A percentile compares a stretch with the other conserved stretches of the same genome.
phyloP scores from a whole-genome alignment of 2,797 vertebrate genomes.

The Enteromius unitaeniatus region DNA sequence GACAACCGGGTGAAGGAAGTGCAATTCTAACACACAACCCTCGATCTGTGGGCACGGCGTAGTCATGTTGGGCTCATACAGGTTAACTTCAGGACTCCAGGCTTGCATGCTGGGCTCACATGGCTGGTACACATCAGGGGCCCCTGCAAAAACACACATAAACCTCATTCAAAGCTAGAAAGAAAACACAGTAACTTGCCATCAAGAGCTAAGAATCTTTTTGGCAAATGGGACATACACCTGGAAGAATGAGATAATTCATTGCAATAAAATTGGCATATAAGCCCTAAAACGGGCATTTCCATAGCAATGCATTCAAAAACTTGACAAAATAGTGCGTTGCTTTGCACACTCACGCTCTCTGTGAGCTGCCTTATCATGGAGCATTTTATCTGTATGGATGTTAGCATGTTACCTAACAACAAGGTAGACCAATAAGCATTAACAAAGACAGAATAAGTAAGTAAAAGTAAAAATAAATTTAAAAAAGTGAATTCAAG shows the following conservation, averaged over 20 bases:
- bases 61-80: constrained; percentile 92
- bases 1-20: constrained; percentile 84
- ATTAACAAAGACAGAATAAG: neutral
- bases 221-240: constrained; percentile 32
- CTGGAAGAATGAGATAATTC: constrained; percentile 21
- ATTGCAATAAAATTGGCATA: constrained; percentile 19
- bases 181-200: neutral
- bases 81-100: constrained; percentile 95
- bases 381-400: neutral
- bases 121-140: constrained; percentile 92
- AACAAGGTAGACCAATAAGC: neutral
- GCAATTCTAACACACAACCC: constrained; percentile 90
- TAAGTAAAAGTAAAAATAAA: neutral
- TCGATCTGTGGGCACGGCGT: constrained; percentile 88
- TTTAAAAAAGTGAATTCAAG: too few species aligned
- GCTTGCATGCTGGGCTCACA: constrained; percentile 96
- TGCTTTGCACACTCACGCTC: neutral
- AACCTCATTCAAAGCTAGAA: constrained; percentile 17
- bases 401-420: neutral
- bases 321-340: constrained; percentile 14
- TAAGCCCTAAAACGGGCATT: constrained; percentile 18
- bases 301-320: constrained; percentile 19
- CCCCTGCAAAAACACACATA: constrained; percentile 75
- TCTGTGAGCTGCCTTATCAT: neutral
- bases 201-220: constrained; percentile 28